phyloP scores from a whole-genome alignment of 2,797 vertebrate genomes.

The Muscicapa striata region DNA sequence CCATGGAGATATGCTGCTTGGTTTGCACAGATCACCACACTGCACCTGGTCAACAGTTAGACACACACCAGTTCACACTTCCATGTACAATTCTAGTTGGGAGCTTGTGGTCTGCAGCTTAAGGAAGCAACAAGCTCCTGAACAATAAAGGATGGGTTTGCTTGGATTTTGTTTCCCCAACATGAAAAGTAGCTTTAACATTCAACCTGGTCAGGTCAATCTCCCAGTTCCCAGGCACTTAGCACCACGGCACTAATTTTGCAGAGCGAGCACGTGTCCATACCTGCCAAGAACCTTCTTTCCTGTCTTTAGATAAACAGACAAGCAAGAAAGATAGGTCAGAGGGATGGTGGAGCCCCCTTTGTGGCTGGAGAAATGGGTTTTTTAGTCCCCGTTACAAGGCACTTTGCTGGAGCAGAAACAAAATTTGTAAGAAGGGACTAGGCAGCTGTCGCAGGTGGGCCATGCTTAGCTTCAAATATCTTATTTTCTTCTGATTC shows the following conservation, averaged over 20 bases:
- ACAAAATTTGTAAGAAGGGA: neutral
- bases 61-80: neutral
- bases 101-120: neutral
- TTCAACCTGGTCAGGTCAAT: neutral
- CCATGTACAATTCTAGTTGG: accelerated
- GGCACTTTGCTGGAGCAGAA: neutral
- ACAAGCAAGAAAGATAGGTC: neutral
- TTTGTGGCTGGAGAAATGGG: neutral
- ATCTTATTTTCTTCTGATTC: neutral
- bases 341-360: neutral
- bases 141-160: neutral
- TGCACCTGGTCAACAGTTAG: neutral
- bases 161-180: neutral
- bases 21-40: neutral
- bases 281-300: neutral
- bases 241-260: neutral
- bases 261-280: neutral
- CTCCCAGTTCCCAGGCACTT: neutral
- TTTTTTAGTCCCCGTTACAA: neutral
- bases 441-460: neutral
- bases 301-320: neutral
- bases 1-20: accelerated
- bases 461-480: neutral
- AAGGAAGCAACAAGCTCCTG: neutral
- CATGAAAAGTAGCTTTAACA: neutral